Evolutionary conservation across 2,888 invertebrate genomes (phyloP), one percentile per base, ranked within the genome.

Genomic region (Seira sanloemensis): DNA sequence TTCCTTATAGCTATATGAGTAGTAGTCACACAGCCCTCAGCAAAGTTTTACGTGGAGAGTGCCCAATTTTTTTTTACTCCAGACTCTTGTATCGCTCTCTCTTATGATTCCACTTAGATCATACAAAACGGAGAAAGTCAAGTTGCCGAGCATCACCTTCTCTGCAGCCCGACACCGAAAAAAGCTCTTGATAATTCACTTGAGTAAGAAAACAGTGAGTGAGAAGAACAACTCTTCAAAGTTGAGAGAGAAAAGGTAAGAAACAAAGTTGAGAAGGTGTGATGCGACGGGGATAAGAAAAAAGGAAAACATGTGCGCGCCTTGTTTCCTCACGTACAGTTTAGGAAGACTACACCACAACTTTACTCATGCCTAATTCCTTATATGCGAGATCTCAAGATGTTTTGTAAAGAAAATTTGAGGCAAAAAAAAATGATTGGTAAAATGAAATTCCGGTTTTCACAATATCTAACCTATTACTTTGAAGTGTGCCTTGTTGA

Each of bases 141-240:
- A 81, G 71, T 76, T 81, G 75, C 76, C 21, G 21, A 62, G 62
- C 62, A 62, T 62, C 62, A 62, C 12, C 19, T 62, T 23, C 21
- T 23, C 12, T 12, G 2, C 21, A 62, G 18, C 58, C 9, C 23
- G n/a, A 16, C 4, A n/a, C 62, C n/a, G n/a, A 62, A 62, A 21
- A 74, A 68, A 67, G 65, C 26, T 54, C 58, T 37, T 79, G 37
- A 65, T 75, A 74, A 75, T 80, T 80, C 80, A 69, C 80, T 80
- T 67, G 80, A 80, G 80, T 73, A 65, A 65, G 68, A 75, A 75
- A 74, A 80, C 67, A 73, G 58, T 18, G 18, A 25, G 23, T 50
- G 62, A 68, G 18, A 62, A 74, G 27, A 74, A 74, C n/a, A 78
- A 9, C 62, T 23, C 9, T 62, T 62, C 21, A 62, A 62, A 62